Percentiles rank a stretch among this genome's conserved stretches.
Conservation (phyloP, 2,113 vertebrate genomes). For the Noturus placidus region DNA sequence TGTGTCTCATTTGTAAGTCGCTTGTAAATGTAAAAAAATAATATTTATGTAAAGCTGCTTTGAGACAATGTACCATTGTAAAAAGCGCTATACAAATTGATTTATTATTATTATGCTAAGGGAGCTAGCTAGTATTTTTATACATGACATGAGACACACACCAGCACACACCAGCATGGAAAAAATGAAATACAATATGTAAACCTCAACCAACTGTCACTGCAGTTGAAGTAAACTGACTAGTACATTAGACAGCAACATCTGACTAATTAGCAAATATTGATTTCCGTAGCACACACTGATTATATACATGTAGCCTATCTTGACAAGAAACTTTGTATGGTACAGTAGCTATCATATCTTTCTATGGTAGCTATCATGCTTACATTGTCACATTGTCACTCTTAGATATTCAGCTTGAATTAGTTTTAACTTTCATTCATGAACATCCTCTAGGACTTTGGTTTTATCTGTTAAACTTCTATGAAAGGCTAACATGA, state of each 20-base stretch:
- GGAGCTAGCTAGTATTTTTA: not conserved
- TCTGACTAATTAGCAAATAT: not conserved
- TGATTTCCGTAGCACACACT: not conserved
- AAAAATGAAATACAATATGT: not conserved
- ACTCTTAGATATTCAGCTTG: not conserved
- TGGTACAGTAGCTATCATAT: not conserved
- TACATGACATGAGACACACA: not conserved
- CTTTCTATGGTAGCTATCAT: not conserved
- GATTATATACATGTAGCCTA: not conserved
- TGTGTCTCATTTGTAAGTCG: too few relatives aligned
- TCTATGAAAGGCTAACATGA: too few relatives aligned
- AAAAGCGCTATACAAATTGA: too few relatives aligned
- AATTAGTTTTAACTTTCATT: not conserved
- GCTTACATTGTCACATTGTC: too few relatives aligned
- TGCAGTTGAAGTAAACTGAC: not conserved
- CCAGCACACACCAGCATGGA: not conserved
- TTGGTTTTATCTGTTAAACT: not conserved
- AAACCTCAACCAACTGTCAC: not conserved
- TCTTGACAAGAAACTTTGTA: not conserved
- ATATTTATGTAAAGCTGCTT: too few relatives aligned
- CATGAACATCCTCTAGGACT: not conserved
- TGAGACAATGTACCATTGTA: too few relatives aligned
- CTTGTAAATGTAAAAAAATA: too few relatives aligned
- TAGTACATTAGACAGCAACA: not conserved
- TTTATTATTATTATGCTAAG: too few relatives aligned